Evolutionary conservation across 2,797 vertebrate species (phyloP), one percentile per base, ranked within the genome.

Genomic region (Crenichthys baileyi): DNA sequence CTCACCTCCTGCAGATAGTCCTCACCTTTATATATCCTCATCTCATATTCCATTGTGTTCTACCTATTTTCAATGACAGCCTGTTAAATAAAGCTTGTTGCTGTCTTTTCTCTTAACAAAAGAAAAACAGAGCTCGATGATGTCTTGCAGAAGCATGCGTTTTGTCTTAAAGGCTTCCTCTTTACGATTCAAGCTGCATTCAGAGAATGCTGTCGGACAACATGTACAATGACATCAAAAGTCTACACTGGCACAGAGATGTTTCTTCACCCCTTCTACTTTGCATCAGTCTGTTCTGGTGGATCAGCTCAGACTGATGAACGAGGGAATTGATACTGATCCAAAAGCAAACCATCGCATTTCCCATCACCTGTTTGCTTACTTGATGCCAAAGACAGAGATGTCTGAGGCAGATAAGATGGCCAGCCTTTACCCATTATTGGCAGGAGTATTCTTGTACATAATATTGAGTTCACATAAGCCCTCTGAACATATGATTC

Each of bases 391-490:
- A 26, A 76, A 79, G n/a, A 70, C 8, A 18, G 61, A 72, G 11
- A 36, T 22, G n/a, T 70, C 3, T 29, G 2, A 7, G 1, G 24
- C 1, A 48, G 1, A 29, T 5, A 2, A 24, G n/a, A 72, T 4
- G 13, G 7, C 20, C 56, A 63, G 29, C 2, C 39, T 29, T 79
- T 29, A 18, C 18, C 24, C 20, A 22, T 70, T 15, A 58, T 2
- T 36, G 24, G 20, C 26, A 51, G 24, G 20, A 29, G 31, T 4
- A 24, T 9, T 7, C 67, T 36, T 61, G 67, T 41, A 12, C 70
- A 29, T 3, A 48, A 16, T 24, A 29, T 71, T 79, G 70, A 80
- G n/a, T 67, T 85, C 76, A 75, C 50, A 79, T 67, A 41, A 44
- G 41, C 3, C 77, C 74, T 65, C 22, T 4, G 11, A 50, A 60